Evolutionary conservation across 2,797 vertebrate genomes (phyloP), one percentile per base, ranked within the genome.

Genomic region (Benthosema pterotum): DNA sequence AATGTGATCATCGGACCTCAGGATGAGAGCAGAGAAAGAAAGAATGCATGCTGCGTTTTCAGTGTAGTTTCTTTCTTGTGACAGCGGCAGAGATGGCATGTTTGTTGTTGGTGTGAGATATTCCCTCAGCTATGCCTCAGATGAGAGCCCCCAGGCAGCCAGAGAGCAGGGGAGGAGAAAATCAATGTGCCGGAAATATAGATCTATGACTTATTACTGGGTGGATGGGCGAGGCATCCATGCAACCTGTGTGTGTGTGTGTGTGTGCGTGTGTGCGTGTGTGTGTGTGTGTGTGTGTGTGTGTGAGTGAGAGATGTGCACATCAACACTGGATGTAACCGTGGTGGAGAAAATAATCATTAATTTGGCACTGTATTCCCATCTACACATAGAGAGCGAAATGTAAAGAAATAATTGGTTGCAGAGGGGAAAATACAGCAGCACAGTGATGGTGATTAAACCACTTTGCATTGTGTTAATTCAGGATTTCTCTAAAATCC

Each of bases 121-220:
- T 32, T 32, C 28, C 28, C 8, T 7, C 28, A 32, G 28, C 28
- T 32, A 25, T 25, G 22, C 22, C 22, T 25, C n/a, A n/a, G n/a
- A 32, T 32, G 28, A 32, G 28, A 32, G 28, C 1, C 5, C 5
- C 5, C 22, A 25, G 22, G 22, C 28, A 32, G 28, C 5, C 5
- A 32, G 28, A 32, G 28, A 52, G 63, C 48, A 43, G 17, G 57
- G 49, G 19, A 57, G 63, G 52, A 67, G 16, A 57, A 69, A 72
- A 79, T 71, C 60, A 70, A 77, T 80, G 69, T 43, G 57, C 50
- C 54, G 22, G 15, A 38, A 62, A 55, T 57, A 22, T 56, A 9
- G 52, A 64, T 61, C 66, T 46, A 53, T 55, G 47, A 70, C 54
- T 75, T 69, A 64, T 38, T 60, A 45, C 55, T 91, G 91, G 93